Conservation (phyloP, 2,797 vertebrate genomes). For the Propithecus perrieri region DNA sequence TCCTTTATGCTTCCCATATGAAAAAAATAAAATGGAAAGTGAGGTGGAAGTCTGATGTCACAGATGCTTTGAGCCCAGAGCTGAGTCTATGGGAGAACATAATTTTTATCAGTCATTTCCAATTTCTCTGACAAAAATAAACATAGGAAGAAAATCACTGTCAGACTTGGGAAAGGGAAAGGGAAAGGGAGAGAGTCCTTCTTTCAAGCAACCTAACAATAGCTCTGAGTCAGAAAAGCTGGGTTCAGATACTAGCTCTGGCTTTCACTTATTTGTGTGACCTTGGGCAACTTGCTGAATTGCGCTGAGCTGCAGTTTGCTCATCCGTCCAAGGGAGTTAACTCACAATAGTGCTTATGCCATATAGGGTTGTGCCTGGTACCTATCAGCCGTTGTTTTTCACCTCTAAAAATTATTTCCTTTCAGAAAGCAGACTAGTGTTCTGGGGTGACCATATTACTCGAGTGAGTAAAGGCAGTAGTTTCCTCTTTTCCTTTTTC, state of each 20-base stretch:
- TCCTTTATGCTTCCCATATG: neutral
- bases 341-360: neutral
- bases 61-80: neutral
- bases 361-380: neutral
- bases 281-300: neutral
- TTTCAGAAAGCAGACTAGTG: neutral
- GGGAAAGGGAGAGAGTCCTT: neutral
- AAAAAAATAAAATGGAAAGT: neutral
- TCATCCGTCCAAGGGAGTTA: neutral
- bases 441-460: neutral
- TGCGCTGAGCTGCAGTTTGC: neutral
- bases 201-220: neutral
- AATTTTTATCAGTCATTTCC: neutral
- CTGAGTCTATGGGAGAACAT: neutral
- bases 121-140: constrained; percentile 26
- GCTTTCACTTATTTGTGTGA: neutral
- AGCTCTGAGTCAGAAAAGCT: neutral
- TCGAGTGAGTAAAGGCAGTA: neutral
- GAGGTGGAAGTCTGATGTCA: neutral
- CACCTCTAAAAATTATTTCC: neutral
- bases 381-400: neutral
- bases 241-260: neutral
- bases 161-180: neutral
- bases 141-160: neutral
- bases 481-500: neutral